phyloP scores from a whole-genome alignment of 2,888 invertebrate species.

The Andrena bicolor region DNA sequence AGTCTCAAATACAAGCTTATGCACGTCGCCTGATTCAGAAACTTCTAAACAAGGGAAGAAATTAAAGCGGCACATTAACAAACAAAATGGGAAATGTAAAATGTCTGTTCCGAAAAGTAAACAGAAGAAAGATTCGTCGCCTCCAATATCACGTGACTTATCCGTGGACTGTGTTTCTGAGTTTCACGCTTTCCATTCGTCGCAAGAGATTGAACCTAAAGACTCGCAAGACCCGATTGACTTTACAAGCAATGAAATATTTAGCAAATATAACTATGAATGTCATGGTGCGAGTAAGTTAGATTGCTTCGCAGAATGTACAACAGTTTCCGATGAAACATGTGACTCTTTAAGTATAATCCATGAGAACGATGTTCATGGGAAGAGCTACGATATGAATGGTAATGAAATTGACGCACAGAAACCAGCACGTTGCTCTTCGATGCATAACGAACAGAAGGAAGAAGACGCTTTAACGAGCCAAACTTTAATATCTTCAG shows the following conservation, averaged over 20 bases:
- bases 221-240: constrained; percentile 30
- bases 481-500: not conserved
- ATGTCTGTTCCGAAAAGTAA: not conserved
- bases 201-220: not conserved
- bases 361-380: not conserved
- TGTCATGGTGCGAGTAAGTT: constrained; percentile 1
- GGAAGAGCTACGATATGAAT: constrained; percentile 34
- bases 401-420: constrained; percentile 34
- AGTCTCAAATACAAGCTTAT: not conserved
- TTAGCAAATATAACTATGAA: constrained; percentile 28
- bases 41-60: not conserved
- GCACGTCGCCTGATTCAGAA: not conserved
- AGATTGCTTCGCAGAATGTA: constrained; percentile 6
- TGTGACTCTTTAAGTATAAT: not conserved
- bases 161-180: not conserved
- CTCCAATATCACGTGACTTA: not conserved
- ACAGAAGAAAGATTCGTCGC: not conserved
- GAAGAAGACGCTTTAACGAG: not conserved
- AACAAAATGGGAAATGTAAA: not conserved
- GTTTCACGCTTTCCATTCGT: not conserved
- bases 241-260: constrained; percentile 52
- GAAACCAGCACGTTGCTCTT: not conserved
- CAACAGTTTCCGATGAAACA: not conserved
- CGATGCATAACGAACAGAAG: not conserved
- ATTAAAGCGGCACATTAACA: not conserved